Conservation (phyloP, 2,888 invertebrate species). For the Troilus luridus region DNA sequence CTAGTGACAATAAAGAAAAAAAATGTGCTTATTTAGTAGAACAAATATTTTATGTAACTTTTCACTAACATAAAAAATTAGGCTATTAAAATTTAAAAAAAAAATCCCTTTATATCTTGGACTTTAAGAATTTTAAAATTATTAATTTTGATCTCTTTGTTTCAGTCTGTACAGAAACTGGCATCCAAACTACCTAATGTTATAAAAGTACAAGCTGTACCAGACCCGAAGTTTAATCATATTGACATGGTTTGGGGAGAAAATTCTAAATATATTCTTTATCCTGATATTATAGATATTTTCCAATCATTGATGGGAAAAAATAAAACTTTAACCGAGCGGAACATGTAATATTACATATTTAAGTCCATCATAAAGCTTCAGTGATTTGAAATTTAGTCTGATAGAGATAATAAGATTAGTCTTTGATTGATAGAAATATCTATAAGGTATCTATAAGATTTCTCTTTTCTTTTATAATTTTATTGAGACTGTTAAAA, state of each 20-base stretch:
- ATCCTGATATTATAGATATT: not conserved
- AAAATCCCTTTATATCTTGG: not conserved
- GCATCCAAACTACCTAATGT: slow-evolving; percentile 3
- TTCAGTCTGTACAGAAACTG: slow-evolving; percentile 3
- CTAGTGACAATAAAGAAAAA: too few relatives aligned
- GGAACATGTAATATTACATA: not conserved
- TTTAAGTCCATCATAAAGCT: not conserved
- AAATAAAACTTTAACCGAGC: not conserved
- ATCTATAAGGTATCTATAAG: not conserved
- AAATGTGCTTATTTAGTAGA: too few relatives aligned
- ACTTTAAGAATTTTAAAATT: not conserved
- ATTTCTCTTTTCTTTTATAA: not conserved
- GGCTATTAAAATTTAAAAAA: not conserved
- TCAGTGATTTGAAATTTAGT: not conserved
- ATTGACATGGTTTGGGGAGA: slow-evolving; percentile 18
- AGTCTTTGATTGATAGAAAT: not conserved
- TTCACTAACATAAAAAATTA: too few relatives aligned
- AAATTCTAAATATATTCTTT: not conserved
- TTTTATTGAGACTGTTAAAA: not conserved
- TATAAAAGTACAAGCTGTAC: not conserved
- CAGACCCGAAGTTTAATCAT: not conserved
- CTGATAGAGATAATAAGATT: not conserved
- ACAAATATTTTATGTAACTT: too few relatives aligned
- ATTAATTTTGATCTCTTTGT: not conserved
- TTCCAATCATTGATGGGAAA: not conserved